These are phyloP conservation scores for Aeoliscus strigatus DNA, from an alignment of 2,797 vertebrate species.

Conservation along the genomic window DNA sequence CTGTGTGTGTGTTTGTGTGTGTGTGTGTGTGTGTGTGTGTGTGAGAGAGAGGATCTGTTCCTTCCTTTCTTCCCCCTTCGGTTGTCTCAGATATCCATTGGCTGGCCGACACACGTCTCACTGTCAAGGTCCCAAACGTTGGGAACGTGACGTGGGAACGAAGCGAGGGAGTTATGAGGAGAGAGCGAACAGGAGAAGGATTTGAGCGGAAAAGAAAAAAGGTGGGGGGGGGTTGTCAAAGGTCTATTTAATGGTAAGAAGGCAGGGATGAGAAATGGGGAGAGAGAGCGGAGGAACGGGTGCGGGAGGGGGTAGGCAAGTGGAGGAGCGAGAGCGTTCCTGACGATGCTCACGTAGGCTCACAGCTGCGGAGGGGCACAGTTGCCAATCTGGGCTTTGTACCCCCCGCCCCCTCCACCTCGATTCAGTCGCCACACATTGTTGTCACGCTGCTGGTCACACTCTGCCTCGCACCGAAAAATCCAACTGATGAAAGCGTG, in stretches of 20 bases:
- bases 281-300: conserved; percentile 21
- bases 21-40: conserved; percentile 20
- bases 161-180: conserved; percentile 41
- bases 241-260: conserved; percentile 53
- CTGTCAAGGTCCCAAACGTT: conserved; percentile 52
- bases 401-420: conserved; percentile 16
- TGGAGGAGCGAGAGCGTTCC: conserved; percentile 55
- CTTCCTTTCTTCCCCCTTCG: conserved; percentile 50
- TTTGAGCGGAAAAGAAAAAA: conserved; percentile 10
- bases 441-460: conserved; percentile 54
- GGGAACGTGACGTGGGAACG: conserved; percentile 43
- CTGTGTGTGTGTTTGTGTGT: conserved; percentile 27
- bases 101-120: conserved; percentile 50
- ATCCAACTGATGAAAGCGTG: conserved; percentile 21
- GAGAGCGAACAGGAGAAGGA: conserved; percentile 33
- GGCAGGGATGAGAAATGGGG: conserved; percentile 27
- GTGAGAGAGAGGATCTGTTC: conserved; percentile 55
- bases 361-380: conserved; percentile 68
- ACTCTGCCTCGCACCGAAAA: conserved; percentile 41
- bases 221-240: conserved; percentile 9
- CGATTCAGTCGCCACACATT: conserved; percentile 23
- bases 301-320: conserved; percentile 42
- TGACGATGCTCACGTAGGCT: conserved; percentile 74
- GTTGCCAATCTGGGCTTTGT: conserved; percentile 58
- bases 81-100: conserved; percentile 58